These are phyloP conservation scores for Cyprichromis sp. DNA, from an alignment of 2,113 vertebrate genomes.

Conservation along the genomic window DNA sequence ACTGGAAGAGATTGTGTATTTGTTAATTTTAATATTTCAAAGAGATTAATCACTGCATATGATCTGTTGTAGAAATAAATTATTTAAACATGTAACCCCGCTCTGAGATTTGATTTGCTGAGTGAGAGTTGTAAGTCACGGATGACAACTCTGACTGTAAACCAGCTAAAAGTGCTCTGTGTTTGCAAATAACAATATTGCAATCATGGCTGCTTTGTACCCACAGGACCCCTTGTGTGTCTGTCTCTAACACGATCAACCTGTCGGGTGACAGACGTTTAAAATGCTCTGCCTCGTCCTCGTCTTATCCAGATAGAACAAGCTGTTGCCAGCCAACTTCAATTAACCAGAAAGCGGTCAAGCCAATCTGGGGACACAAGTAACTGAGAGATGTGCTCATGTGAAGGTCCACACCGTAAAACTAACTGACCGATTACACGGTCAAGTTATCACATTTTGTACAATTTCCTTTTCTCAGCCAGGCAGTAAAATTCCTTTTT, in stretches of 20 bases:
- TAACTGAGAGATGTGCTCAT: not conserved
- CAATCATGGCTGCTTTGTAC: not conserved
- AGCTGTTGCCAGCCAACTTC: not conserved
- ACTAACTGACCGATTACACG: not conserved
- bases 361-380: not conserved
- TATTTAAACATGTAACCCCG: constrained; percentile 33
- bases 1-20: constrained; percentile 29
- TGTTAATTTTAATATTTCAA: constrained; percentile 50
- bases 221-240: not conserved
- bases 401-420: not conserved
- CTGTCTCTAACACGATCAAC: not conserved
- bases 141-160: not conserved
- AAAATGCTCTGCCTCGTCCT: not conserved
- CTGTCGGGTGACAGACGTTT: not conserved
- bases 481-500: not conserved
- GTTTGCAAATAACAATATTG: not conserved
- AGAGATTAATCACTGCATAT: constrained; percentile 33
- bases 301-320: not conserved
- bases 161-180: not conserved
- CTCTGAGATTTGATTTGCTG: not conserved
- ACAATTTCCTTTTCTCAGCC: not conserved
- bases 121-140: not conserved
- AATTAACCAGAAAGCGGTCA: not conserved
- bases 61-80: constrained; percentile 58
- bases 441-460: not conserved